Evolutionary conservation across 2,888 invertebrate genomes (phyloP).

Genomic region (Corbicula japonica): DNA sequence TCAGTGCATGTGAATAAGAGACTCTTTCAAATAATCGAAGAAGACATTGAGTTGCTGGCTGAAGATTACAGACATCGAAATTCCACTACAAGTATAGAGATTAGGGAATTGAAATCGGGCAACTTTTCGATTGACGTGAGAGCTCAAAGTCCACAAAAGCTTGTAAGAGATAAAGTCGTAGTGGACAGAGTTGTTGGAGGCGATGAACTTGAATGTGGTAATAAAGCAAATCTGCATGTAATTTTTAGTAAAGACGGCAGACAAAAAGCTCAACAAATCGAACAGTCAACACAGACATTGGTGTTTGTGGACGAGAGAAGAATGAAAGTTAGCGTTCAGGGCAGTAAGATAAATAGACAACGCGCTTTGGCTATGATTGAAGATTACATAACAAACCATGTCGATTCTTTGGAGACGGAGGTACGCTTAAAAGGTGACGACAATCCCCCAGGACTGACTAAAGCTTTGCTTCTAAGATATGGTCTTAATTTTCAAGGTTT

Average conservation of each 20-base stretch:
- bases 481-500: too few species aligned
- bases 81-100: slow-evolving; percentile 15
- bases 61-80: slow-evolving; percentile 2
- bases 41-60: slow-evolving; percentile 53
- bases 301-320: slow-evolving; percentile 16
- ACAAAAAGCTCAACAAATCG: not conserved
- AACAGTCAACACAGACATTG: slow-evolving; percentile 14
- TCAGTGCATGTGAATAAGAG: slow-evolving; percentile 49
- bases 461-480: too few species aligned
- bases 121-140: slow-evolving; percentile 62
- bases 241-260: slow-evolving; percentile 4
- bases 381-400: not conserved
- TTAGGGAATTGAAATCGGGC: slow-evolving; percentile 54
- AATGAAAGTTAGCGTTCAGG: slow-evolving; percentile 14
- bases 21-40: slow-evolving; percentile 56
- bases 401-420: not conserved
- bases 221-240: slow-evolving; percentile 26
- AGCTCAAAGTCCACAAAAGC: slow-evolving; percentile 49
- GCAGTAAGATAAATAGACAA: not conserved
- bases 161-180: slow-evolving; percentile 55
- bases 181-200: slow-evolving; percentile 66
- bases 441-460: too few species aligned
- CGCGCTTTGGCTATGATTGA: slow-evolving; percentile 5
- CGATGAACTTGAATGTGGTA: slow-evolving; percentile 57
- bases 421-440: slow-evolving; percentile 20